Evolutionary conservation across 2,797 vertebrate species (phyloP).

Genomic region (Chanos chanos): DNA sequence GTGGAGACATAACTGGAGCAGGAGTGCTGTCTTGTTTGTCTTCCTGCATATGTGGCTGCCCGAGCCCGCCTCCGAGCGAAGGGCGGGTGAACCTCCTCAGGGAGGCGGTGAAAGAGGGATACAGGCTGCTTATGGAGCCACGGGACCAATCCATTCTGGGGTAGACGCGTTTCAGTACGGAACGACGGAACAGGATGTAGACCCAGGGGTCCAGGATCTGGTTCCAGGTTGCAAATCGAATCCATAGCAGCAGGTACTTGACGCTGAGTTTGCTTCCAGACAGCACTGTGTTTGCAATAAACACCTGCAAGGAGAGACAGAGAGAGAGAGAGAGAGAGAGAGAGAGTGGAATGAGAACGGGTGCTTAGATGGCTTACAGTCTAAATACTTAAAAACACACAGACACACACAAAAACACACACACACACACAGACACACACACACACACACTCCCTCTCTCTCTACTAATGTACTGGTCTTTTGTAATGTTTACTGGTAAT

Average conservation of each 20-base stretch:
- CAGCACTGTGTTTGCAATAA: slow-evolving; percentile 79
- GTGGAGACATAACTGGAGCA: not conserved
- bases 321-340: not conserved
- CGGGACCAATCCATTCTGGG: slow-evolving; percentile 69
- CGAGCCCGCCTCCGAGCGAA: slow-evolving; percentile 38
- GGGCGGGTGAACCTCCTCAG: slow-evolving; percentile 64
- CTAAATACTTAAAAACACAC: not conserved
- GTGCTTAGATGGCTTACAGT: not conserved
- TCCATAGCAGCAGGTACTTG: slow-evolving; percentile 72
- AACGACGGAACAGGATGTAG: slow-evolving; percentile 90
- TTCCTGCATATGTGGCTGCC: not conserved
- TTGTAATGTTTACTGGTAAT: too few species aligned
- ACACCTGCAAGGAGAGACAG: slow-evolving; percentile 67
- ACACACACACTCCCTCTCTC: too few species aligned
- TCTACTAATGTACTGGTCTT: too few species aligned
- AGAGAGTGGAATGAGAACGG: not conserved
- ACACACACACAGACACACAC: not conserved
- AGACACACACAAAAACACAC: not conserved
- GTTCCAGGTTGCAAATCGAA: slow-evolving; percentile 92
- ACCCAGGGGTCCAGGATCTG: slow-evolving; percentile 98
- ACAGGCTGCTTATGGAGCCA: slow-evolving; percentile 67
- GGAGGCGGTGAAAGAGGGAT: slow-evolving; percentile 64
- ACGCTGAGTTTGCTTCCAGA: slow-evolving; percentile 27
- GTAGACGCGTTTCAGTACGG: slow-evolving; percentile 77
- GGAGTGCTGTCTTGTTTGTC: slow-evolving; percentile 6